Base-by-base conservation (phyloP, 2,113 vertebrate species). In the Phaetusa simplex region DNA sequence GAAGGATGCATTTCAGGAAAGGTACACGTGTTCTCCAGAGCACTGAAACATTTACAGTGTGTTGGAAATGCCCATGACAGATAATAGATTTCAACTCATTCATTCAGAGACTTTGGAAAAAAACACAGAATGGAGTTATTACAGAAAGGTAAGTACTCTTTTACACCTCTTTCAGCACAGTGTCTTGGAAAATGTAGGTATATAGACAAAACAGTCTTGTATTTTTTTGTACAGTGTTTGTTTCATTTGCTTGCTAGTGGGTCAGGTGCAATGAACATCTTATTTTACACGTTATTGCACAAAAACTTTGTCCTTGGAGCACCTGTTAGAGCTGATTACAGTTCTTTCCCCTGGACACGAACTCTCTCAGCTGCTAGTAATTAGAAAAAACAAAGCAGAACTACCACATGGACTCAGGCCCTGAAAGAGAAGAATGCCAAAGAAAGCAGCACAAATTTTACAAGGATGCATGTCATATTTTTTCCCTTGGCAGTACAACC, bases 361-460 rank as follows among this genome's bases (percentile, higher is more conserved):
- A 81, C 77, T 96, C 49, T 72, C 47, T 91, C 97, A 98, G 95
- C 96, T 97, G 98, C 65, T 64, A 49, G 58, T 90, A 97, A 97
- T 98, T 97, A 97, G 74, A 95, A 94, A 92, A 98, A 97, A 98
- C 96, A 97, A 97, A 98, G 96, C 69, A 94, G 74, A 97, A 96
- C 90, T 93, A 80, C 97, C 91, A 95, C 84, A 90, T 92, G 91
- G 92, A 98, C 17, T 2, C 34, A 56, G 88, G 47, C 87, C 86
- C 91, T 86, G 55, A 32, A 66, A 89, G 72, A 84, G 27, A 30
- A 55, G 42, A 78, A 91, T 74, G 96, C 96, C 98, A 98, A 97
- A 96, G 93, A 96, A 97, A 94, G 94, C 83, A 89, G 52, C 73
- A 92, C 93, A 78, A 47, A 56, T 93, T 97, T 98, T 95, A 92